These are phyloP conservation scores for Pedicia rivosa DNA, from an alignment of 2,888 invertebrate species.

Conservation along the genomic window DNA sequence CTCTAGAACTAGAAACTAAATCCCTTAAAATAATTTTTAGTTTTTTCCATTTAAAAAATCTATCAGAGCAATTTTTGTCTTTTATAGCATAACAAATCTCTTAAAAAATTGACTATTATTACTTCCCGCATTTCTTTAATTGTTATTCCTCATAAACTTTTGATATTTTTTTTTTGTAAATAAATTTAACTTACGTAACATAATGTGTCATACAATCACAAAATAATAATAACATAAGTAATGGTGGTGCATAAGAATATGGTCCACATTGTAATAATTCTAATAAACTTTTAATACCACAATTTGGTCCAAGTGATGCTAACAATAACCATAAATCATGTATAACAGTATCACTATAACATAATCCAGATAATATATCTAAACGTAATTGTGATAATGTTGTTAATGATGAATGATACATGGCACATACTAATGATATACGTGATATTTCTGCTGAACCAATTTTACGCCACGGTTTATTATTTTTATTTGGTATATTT, in stretches of 20 bases:
- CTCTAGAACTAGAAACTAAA: too few relatives aligned
- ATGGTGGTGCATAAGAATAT: constrained; percentile 71
- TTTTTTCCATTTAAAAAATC: too few relatives aligned
- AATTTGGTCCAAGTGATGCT: constrained; percentile 71
- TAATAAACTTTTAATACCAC: constrained; percentile 76
- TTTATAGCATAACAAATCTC: too few relatives aligned
- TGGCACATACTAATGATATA: constrained; percentile 72
- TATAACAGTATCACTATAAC: constrained; percentile 82
- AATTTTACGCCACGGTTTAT: constrained; percentile 43
- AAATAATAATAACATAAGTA: constrained; percentile 84
- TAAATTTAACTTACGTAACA: constrained; percentile 63
- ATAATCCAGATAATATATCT: constrained; percentile 86
- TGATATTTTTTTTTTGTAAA: too few relatives aligned
- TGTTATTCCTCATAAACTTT: neutral
- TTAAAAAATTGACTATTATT: too few relatives aligned
- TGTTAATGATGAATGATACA: constrained; percentile 81
- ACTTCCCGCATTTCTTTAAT: too few relatives aligned
- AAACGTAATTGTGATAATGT: constrained; percentile 81
- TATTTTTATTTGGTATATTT: constrained; percentile 44
- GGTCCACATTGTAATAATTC: constrained; percentile 70
- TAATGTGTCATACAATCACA: constrained; percentile 92
- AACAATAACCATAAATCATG: constrained; percentile 85
- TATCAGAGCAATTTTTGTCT: too few relatives aligned
- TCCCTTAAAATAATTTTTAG: too few relatives aligned
- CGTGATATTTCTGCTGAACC: constrained; percentile 69